Evolutionary conservation across 64 coral and sea anemone genomes (phyloP), one percentile per base, ranked within the genome.

Genomic region (Astreopora myriophthalma): DNA sequence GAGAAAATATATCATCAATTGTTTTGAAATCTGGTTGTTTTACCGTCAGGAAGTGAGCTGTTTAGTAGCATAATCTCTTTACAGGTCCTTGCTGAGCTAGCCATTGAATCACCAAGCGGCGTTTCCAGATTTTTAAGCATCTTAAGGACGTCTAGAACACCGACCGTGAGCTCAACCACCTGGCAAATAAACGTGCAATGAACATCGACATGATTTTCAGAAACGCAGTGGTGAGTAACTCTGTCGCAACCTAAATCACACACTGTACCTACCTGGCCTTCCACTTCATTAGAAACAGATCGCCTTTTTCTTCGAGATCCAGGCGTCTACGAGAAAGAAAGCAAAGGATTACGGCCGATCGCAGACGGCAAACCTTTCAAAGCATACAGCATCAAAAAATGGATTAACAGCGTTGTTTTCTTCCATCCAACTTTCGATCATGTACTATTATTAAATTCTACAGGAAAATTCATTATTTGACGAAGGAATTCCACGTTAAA

Each of bases 61-160:
- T 86, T 85, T 8, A 76, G 44, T 12, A 28, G 33, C 90, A 92
- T 92, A 12, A 92, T 69, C 69, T 92, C 90, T 48, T 55, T 60
- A 25, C 90, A 92, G 5, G 90, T 92, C 19, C 90, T 73, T 17
- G 90, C 90, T 38, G 90, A 84, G 12, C 48, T 92, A 10, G 17
- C 58, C 32, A 64, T 64, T 19, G 79, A 65, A 13, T 29, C 52
- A 38, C 79, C 79, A 83, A 63, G 79, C 8, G 79, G 79, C 39
- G 79, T 64, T 37, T 83, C 79, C 31, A 83, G 79, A 57, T 83
- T 65, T 83, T 83, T 63, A 37, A 83, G 79, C 79, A 37, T 63
- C 52, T 83, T 36, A 1, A 83, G 79, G 22, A 83, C 79, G 60
- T 83, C 79, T 55, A 83, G 22, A 10, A 83, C 79, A 57, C 79